These are phyloP conservation scores for Dicaeum eximium DNA, from an alignment of 2,113 vertebrate genomes.

Conservation along the genomic window DNA sequence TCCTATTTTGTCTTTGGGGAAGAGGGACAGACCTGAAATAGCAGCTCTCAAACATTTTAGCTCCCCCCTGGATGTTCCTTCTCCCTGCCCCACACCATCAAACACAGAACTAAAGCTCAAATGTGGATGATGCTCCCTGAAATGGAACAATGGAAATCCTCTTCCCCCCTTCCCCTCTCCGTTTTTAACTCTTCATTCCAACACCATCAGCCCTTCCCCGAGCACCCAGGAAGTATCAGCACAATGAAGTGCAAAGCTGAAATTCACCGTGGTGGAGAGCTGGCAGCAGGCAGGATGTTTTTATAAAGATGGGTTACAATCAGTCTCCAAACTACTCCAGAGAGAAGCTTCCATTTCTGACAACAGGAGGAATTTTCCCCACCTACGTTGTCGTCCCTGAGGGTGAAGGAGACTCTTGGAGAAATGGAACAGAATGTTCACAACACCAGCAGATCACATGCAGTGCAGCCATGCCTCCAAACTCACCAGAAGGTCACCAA, in stretches of 20 bases:
- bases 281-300: neutral
- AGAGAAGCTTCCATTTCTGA: neutral
- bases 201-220: neutral
- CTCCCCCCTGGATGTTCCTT: neutral
- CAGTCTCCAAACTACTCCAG: neutral
- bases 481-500: neutral
- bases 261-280: neutral
- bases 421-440: neutral
- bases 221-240: conserved; percentile 7
- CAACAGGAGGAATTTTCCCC: neutral
- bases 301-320: neutral
- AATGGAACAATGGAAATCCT: neutral
- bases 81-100: fast-evolving
- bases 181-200: neutral
- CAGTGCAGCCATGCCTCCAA: neutral
- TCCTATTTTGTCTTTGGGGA: neutral
- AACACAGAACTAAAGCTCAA: neutral
- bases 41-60: neutral
- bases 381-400: neutral
- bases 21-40: neutral
- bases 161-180: neutral
- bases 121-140: neutral
- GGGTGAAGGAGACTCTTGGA: neutral
- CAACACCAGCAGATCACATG: neutral
- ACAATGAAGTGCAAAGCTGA: neutral